Evolutionary conservation across 2,797 vertebrate genomes (phyloP), one percentile per base, ranked within the genome.

Genomic region (Adelosebastes latens): DNA sequence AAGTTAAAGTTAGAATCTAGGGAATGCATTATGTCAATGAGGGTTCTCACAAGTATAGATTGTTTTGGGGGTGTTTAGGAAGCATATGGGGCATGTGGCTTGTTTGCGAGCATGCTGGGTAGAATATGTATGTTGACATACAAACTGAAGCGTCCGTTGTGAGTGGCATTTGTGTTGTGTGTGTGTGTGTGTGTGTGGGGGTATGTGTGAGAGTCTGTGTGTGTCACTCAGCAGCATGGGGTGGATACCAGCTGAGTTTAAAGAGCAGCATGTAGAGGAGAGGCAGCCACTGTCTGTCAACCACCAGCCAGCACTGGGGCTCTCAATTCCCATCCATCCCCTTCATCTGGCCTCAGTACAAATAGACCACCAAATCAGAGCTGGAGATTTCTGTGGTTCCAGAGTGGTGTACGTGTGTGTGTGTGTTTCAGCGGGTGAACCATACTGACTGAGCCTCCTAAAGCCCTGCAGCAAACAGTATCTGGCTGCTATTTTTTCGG

Each of bases 201-300:
- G n/a, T 49, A 1, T 52, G 27, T 65, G 77, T 60, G 69, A 39
- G 77, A 29, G 22, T 34, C 2, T 74, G 49, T 74, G 69, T 76
- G 69, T 85, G 84, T 88, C 46, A 32, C 66, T 80, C 46, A 83
- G 64, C 88, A 85, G 79, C 81, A 85, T 88, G 82, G 71, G 65
- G 75, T 77, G 31, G 72, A 85, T 61, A 56, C 83, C 12, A 8
- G 46, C 76, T 79, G 83, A 83, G 85, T 87, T 88, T 90, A 79
- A 85, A 88, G 83, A 83, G 76, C 49, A 85, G 25, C 81, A 63
- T 25, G 68, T 14, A 79, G 78, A 56, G 58, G 46, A 77, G 80
- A 87, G 13, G 31, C 77, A 84, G 80, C 39, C 39, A 39, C 79
- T 76, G 88, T 72, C 76, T 80, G 81, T 81, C 84, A 80, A 64